Evolutionary conservation across 2,797 vertebrate genomes (phyloP).

Genomic region (Peromyscus attwateri): DNA sequence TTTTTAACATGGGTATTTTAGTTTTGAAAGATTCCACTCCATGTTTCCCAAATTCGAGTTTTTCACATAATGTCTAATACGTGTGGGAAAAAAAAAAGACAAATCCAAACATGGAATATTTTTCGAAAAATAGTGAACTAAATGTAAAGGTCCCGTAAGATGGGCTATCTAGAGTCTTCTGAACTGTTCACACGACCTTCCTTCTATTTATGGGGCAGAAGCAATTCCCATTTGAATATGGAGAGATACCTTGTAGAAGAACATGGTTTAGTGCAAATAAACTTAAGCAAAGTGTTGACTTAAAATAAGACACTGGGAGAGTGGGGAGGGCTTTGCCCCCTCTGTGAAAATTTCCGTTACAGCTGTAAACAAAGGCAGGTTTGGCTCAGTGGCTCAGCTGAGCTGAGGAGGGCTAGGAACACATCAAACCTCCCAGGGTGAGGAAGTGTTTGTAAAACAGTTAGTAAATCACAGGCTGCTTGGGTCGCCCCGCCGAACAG

Average conservation of each 20-base stretch:
- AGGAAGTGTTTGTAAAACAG: constrained; percentile 93
- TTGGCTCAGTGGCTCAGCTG: constrained; percentile 89
- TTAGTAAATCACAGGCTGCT: constrained; percentile 91
- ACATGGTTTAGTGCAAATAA: constrained; percentile 96
- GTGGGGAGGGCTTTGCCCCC: constrained; percentile 88
- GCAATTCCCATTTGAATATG: constrained; percentile 91
- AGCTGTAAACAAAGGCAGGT: constrained; percentile 95
- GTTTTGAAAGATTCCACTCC: constrained; percentile 88
- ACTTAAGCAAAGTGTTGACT: constrained; percentile 94
- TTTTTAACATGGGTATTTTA: constrained; percentile 91
- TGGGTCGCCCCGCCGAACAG: constrained; percentile 91
- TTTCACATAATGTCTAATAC: constrained; percentile 88
- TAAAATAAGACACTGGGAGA: constrained; percentile 92
- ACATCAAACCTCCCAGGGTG: constrained; percentile 90
- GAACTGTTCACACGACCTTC: constrained; percentile 90
- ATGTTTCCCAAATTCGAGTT: constrained; percentile 89
- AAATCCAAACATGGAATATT: constrained; percentile 89
- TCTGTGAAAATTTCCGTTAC: constrained; percentile 93
- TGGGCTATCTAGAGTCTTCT: constrained; percentile 88
- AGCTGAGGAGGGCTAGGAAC: constrained; percentile 90
- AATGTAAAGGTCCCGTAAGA: constrained; percentile 91
- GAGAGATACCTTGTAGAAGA: constrained; percentile 94
- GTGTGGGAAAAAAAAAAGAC: constrained; percentile 90
- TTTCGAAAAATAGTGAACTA: constrained; percentile 88
- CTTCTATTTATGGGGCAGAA: constrained; percentile 89